Evolutionary conservation across 2,888 invertebrate genomes (phyloP).

Genomic region (Lasioglossum leucozonium): DNA sequence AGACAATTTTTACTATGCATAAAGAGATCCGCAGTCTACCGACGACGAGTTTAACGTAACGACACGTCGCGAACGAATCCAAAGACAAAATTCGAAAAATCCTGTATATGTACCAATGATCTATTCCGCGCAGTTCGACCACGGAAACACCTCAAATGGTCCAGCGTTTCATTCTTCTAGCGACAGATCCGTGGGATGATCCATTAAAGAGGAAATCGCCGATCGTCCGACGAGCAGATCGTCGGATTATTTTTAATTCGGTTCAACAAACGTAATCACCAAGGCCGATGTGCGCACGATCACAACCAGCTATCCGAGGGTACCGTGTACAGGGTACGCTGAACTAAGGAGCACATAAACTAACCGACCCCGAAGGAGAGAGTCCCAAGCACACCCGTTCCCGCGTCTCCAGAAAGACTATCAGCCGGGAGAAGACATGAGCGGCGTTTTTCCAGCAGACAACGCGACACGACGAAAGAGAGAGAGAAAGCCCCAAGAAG

Average conservation of each 20-base stretch:
- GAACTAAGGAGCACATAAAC: not conserved
- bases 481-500: constrained; percentile 11
- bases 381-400: constrained; percentile 55
- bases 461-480: constrained; percentile 33
- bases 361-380: constrained; percentile 67
- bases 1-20: too few species aligned
- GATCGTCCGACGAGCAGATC: not conserved
- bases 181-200: not conserved
- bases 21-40: too few species aligned
- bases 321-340: not conserved
- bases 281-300: constrained; percentile 31
- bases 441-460: constrained; percentile 39
- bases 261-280: constrained; percentile 39
- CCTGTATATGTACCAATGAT: not conserved
- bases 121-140: not conserved
- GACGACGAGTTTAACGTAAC: too few species aligned
- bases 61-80: too few species aligned
- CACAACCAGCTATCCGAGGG: constrained; percentile 20
- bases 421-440: constrained; percentile 57
- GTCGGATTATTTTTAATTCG: too few species aligned
- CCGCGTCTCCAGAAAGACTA: constrained; percentile 67
- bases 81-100: too few species aligned
- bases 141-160: not conserved
- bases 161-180: not conserved
- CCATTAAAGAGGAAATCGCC: too few species aligned